A percentile compares a stretch with the other conserved stretches of the same genome.
phyloP scores from a whole-genome alignment of 2,888 invertebrate genomes.

The Sialis fuliginosa region DNA sequence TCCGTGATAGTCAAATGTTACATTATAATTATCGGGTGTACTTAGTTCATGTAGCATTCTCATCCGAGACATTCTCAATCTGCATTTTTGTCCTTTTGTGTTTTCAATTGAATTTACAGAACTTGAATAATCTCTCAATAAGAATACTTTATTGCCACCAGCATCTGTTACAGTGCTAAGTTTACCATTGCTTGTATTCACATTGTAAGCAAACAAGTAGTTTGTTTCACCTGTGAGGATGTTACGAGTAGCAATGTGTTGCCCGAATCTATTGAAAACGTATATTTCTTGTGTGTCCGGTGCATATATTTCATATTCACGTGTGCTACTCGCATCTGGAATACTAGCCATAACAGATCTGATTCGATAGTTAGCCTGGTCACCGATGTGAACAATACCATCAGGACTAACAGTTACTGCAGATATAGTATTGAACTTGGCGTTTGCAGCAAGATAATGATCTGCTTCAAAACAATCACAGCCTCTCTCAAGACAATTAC shows the following conservation, averaged over 20 bases:
- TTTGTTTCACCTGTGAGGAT: slow-evolving; percentile 88
- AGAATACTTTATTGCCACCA: slow-evolving; percentile 75
- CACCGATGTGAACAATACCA: slow-evolving; percentile 87
- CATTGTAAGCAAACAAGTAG: slow-evolving; percentile 89
- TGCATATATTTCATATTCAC: slow-evolving; percentile 87
- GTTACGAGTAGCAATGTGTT: slow-evolving; percentile 84
- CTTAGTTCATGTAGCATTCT: slow-evolving; percentile 78
- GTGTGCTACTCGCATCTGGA: slow-evolving; percentile 63
- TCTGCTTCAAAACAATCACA: slow-evolving; percentile 89
- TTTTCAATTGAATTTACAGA: slow-evolving; percentile 89
- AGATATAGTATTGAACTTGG: slow-evolving; percentile 86
- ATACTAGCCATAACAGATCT: slow-evolving; percentile 79
- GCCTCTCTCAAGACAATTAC: slow-evolving; percentile 78
- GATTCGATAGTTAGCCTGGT: slow-evolving; percentile 81
- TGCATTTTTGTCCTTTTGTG: slow-evolving; percentile 81
- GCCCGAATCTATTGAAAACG: slow-evolving; percentile 85
- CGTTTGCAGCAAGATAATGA: slow-evolving; percentile 78
- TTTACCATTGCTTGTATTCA: slow-evolving; percentile 91
- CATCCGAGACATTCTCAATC: slow-evolving; percentile 82
- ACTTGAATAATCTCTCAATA: slow-evolving; percentile 66
- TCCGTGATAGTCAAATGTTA: slow-evolving; percentile 85
- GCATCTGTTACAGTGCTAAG: slow-evolving; percentile 86
- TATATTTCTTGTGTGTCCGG: slow-evolving; percentile 92
- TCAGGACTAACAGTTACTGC: slow-evolving; percentile 87
- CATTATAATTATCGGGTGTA: slow-evolving; percentile 85